phyloP scores from a whole-genome alignment of 2,113 vertebrate species.

The Deroptyus accipitrinus region DNA sequence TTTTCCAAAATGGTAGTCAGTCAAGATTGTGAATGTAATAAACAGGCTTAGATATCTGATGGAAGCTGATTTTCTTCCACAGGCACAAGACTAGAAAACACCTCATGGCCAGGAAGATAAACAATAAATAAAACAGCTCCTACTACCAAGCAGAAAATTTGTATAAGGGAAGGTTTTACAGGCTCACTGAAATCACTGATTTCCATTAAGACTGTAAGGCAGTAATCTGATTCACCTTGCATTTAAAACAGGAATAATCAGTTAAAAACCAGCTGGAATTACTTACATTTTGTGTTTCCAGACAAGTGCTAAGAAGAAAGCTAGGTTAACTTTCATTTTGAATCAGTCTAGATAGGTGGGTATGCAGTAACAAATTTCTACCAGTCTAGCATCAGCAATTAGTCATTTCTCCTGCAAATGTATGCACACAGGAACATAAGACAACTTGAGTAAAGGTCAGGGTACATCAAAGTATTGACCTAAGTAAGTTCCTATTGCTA shows the following conservation, averaged over 20 bases:
- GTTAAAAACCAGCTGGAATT: neutral
- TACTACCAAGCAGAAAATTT: neutral
- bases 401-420: neutral
- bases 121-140: neutral
- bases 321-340: neutral
- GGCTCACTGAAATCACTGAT: neutral
- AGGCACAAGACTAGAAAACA: neutral
- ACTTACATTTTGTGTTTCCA: neutral
- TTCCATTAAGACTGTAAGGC: neutral
- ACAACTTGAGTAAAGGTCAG: neutral
- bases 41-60: neutral
- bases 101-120: neutral
- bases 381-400: neutral
- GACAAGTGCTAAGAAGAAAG: neutral
- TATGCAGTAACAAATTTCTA: neutral
- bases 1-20: neutral
- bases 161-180: neutral
- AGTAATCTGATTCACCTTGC: neutral
- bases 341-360: neutral
- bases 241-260: neutral
- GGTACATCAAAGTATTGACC: neutral
- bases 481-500: neutral
- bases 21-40: conserved; percentile 2
- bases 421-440: neutral
- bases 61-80: neutral